These are phyloP conservation scores for Netelia melanura DNA, from an alignment of 2,888 invertebrate genomes.

Conservation along the genomic window DNA sequence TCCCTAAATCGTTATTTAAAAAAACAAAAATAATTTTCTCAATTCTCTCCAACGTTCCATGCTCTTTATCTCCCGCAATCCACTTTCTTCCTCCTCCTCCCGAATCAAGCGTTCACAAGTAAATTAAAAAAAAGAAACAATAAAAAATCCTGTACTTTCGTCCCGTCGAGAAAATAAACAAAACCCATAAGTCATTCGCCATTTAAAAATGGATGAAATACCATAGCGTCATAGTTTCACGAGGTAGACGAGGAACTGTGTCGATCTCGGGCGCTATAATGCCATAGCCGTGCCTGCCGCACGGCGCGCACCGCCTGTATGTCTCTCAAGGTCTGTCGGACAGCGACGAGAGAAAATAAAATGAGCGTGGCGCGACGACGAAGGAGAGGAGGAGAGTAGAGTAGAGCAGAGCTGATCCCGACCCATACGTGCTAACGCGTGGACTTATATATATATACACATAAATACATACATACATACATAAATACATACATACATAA, in stretches of 20 bases:
- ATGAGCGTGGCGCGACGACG: conserved; percentile 59
- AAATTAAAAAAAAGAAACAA: background rate
- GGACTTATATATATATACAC: background rate
- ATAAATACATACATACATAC: background rate
- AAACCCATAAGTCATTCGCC: background rate
- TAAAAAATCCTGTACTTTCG: background rate
- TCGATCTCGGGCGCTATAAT: conserved; percentile 47
- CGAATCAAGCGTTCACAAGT: background rate
- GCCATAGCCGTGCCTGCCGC: conserved; percentile 29
- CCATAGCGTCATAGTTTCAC: conserved; percentile 6
- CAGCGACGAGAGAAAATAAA: conserved; percentile 66
- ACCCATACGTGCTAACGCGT: background rate
- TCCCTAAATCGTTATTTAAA: too few species aligned
- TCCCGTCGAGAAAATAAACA: background rate
- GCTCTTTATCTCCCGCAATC: too few species aligned
- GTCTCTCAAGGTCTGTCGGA: conserved; percentile 68
- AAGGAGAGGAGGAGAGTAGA: conserved; percentile 46
- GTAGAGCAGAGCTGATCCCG: conserved; percentile 38
- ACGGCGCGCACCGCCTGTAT: conserved; percentile 31
- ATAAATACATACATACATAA: background rate
- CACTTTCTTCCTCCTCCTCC: too few species aligned
- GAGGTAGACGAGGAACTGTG: conserved; percentile 57
- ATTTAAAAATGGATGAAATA: background rate
- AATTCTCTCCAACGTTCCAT: too few species aligned
- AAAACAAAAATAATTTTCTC: too few species aligned